Conservation (phyloP, 2,797 vertebrate species). For the Propithecus deckenii region DNA sequence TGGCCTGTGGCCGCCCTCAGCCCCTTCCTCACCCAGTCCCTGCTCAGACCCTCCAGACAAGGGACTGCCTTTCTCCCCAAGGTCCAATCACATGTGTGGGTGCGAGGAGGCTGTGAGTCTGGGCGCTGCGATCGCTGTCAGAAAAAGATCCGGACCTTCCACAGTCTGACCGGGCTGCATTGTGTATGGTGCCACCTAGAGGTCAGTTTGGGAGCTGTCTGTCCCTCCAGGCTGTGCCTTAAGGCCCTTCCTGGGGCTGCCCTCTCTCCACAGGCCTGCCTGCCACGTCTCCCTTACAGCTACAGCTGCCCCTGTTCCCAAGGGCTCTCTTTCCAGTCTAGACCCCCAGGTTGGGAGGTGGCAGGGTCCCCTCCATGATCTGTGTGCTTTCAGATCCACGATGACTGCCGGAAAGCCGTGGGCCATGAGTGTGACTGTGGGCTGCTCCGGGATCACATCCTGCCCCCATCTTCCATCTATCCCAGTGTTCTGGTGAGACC, state of each 20-base stretch:
- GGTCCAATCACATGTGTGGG: conserved; percentile 93
- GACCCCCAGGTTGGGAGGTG: not conserved
- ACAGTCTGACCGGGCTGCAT: conserved; percentile 92
- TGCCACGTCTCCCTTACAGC: not conserved
- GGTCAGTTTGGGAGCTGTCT: conserved; percentile 80
- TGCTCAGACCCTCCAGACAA: not conserved
- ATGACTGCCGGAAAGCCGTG: conserved; percentile 89
- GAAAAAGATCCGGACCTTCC: conserved; percentile 94
- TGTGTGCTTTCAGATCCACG: conserved; percentile 88
- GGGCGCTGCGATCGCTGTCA: conserved; percentile 93
- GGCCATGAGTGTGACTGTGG: conserved; percentile 90
- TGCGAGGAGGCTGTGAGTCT: conserved; percentile 92
- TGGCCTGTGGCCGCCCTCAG: not conserved
- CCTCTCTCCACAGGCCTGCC: not conserved
- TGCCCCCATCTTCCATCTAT: conserved; percentile 94
- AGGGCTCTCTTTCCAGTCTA: not conserved
- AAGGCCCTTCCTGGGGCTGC: not conserved
- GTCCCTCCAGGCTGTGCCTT: not conserved
- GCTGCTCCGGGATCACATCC: conserved; percentile 91
- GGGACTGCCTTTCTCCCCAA: conserved; percentile 68
- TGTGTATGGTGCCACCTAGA: conserved; percentile 96
- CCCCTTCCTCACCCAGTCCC: not conserved
- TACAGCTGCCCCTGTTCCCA: not conserved
- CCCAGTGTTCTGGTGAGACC: conserved; percentile 92
- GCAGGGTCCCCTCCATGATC: not conserved